Evolutionary conservation across 1,140 invertebrate species (phyloP).

Genomic region (Thaumatotibia leucotreta): DNA sequence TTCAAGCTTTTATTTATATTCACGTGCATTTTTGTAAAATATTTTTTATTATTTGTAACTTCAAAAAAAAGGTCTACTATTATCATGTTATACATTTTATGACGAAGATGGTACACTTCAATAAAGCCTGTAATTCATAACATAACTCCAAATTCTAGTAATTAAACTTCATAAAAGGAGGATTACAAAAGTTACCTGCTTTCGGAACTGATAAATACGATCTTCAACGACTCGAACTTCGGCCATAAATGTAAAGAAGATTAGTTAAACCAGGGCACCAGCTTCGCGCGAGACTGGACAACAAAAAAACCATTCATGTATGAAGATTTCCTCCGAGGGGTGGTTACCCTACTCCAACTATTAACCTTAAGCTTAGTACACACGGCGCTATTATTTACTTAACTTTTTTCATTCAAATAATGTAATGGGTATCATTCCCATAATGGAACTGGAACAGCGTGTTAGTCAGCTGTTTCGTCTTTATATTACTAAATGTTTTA

Average conservation of each 20-base stretch:
- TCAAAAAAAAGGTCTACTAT: no score
- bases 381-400: neutral
- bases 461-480: no score
- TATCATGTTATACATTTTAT: no score
- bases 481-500: no score
- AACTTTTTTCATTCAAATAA: no score
- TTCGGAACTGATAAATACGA: neutral
- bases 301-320: constrained; percentile 13
- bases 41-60: no score
- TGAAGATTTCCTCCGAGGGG: constrained; percentile 9
- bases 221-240: constrained; percentile 7
- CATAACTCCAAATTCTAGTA: neutral
- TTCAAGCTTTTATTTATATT: neutral
- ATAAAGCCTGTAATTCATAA: no score
- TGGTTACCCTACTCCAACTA: constrained; percentile 3
- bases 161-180: neutral
- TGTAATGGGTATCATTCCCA: no score
- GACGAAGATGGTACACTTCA: no score
- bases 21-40: no score
- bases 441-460: no score
- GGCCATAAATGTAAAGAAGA: constrained; percentile 3
- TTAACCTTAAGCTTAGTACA: neutral
- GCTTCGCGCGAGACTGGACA: neutral
- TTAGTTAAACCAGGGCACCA: constrained; percentile 3
- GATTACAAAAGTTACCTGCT: neutral